A percentile compares a stretch with the other conserved stretches of the same genome.
phyloP scores from a whole-genome alignment of 2,888 invertebrate genomes.

The Lithosia quadra region DNA sequence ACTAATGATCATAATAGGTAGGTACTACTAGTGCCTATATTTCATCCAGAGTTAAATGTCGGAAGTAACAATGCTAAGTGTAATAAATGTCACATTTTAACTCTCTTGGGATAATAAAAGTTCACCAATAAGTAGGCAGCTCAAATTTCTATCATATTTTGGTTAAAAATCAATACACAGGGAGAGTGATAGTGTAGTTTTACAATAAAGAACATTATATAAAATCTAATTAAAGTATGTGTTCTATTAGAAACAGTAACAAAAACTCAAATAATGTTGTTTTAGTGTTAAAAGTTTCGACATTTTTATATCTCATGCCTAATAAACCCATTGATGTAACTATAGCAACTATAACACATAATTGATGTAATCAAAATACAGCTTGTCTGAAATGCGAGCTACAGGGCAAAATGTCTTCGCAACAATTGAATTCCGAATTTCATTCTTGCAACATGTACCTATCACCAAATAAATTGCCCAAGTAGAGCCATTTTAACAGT shows the following conservation, averaged over 20 bases:
- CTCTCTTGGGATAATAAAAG: neutral
- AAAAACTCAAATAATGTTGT: too few species aligned
- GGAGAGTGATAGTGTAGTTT: too few species aligned
- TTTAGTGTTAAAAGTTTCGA: too few species aligned
- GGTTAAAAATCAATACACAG: too few species aligned
- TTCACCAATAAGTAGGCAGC: too few species aligned
- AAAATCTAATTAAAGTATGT: too few species aligned
- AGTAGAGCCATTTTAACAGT: constrained; percentile 23
- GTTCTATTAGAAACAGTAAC: too few species aligned
- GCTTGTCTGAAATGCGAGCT: neutral
- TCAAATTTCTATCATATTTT: too few species aligned
- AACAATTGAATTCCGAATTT: constrained; percentile 12
- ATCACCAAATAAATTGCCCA: constrained; percentile 17
- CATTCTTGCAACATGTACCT: neutral
- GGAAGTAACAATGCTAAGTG: neutral
- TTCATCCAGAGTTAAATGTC: neutral
- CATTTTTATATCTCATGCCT: too few species aligned
- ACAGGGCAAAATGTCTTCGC: neutral
- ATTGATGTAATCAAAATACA: neutral
- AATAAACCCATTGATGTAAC: neutral
- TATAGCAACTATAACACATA: neutral
- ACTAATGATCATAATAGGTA: constrained; percentile 1
- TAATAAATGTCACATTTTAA: neutral
- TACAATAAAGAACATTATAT: too few species aligned
- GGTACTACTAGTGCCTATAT: neutral